A percentile compares a stretch with the other conserved stretches of the same genome.
Evolutionary conservation across 2,888 invertebrate genomes (phyloP).

Genomic region (Drosophila macrothrix): DNA sequence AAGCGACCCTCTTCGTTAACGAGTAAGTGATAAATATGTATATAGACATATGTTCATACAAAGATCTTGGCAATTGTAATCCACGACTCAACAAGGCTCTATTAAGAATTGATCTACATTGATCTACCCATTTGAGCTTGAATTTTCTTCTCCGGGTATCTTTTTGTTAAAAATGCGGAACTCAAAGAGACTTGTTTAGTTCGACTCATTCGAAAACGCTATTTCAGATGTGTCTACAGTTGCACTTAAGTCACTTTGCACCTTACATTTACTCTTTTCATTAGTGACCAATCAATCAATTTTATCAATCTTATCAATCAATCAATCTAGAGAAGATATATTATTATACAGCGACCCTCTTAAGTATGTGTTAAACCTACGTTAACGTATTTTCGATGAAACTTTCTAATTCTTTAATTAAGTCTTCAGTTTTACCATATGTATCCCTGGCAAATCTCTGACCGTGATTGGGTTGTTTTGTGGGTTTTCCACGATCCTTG

Average conservation of each 20-base stretch:
- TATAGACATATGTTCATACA: too few species aligned
- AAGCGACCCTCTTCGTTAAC: constrained; percentile 95
- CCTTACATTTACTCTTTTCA: neutral
- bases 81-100: neutral
- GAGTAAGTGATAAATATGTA: constrained; percentile 86
- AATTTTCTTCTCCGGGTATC: neutral
- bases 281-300: neutral
- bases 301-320: too few species aligned
- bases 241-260: neutral
- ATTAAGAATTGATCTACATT: neutral
- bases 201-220: neutral
- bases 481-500: neutral
- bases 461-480: neutral
- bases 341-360: too few species aligned
- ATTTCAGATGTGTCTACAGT: neutral
- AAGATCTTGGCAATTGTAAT: neutral
- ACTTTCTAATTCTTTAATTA: too few species aligned
- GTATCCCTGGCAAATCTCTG: neutral
- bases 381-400: too few species aligned
- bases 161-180: neutral
- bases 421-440: neutral
- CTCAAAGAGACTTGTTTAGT: neutral
- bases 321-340: too few species aligned
- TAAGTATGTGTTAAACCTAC: too few species aligned
- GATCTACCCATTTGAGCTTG: neutral